Base-by-base conservation (phyloP, 2,113 vertebrate genomes). In the Xiphophorus couchianus region DNA sequence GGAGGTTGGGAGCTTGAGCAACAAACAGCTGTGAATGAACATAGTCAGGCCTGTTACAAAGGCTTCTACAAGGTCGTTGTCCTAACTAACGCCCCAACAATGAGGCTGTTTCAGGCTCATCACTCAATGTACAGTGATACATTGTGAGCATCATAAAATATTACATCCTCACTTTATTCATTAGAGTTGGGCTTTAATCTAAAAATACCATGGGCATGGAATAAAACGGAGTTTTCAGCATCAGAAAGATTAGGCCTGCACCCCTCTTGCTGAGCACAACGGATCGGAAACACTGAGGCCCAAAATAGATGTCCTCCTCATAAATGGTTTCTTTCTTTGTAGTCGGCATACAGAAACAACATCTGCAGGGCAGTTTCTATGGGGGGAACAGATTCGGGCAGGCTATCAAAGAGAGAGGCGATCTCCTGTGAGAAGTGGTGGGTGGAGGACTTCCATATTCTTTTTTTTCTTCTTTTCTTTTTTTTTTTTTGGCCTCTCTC, bases 281-380 rank as follows among this genome's bases (percentile, higher is more conserved):
- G 66, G 76, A 90, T 92, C 86, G 94, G 92, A 95, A 94, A 94
- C 82, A 84, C 86, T 73, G 89, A 76, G 80, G 87, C 91, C 93
- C 84, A 84, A 95, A 95, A 95, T 95, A 95, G 94, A 94, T 84
- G 87, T 80, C 82, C 87, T 82, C 62, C 93, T 94, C 93, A 95
- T 94, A 94, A 95, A 95, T 94, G 91, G 90, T 90, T 93, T 90
- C 90, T 94, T 67, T 95, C 94, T 95, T 94, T 95, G 95, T 95
- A 95, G 93, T 94, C 89, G 17, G 89, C 87, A 72, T 89, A 87
- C 85, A 90, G 91, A 88, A 94, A 93, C 86, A 95, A 95, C 95
- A 95, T 95, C 94, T 95, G 95, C 91, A 78, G 90, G 93, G 92
- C 94, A 95, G 93, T 95, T 94, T 94, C 93, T 94, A 92, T 84